Evolutionary conservation across 30 jellyfish, hydroid and myxozoan genomes (phyloP), one percentile per base, ranked within the genome.

Genomic region (Cassiopea andromeda): DNA sequence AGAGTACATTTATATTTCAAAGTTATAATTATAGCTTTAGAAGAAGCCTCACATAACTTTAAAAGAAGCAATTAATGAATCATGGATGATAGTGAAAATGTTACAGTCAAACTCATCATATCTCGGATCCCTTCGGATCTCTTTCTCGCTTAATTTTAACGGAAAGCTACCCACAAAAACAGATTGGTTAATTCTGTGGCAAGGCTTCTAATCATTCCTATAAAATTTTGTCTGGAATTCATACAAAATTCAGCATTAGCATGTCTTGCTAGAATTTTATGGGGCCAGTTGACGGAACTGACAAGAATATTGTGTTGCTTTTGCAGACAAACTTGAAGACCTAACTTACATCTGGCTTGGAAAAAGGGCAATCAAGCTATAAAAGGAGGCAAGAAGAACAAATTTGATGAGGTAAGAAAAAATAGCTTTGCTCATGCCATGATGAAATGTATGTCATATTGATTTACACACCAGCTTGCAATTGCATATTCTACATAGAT

Each of bases 151-250:
- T 70, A 19, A 12, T 70, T 70, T 18, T 16, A 50, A 70, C n/a
- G 79, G 79, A 19, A 70, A 9, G 2, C 7, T 70, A 8, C 79
- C 79, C 79, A 27, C 79, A 70, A 70, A 64, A 70, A 70, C 79
- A 70, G 79, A 38, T 54, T 70, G 5, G 17, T 2, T 70, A 70
- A 70, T 17, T 70, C 79, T 70, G 79, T 43, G 79, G 79, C 27
- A 54, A 70, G 79, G 27, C 79, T 7, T 19, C 38, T 2, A 15
- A 43, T 70, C 79, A 19, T 12, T 7, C n/a, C 27, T 50, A 9
- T 70, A 43, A 70, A 19, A 2, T 70, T 9, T 70, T 19, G 54
- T 70, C 79, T 18, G 79, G 54, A 70, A 70, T 4, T 2, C 15
- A 64, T 64, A 16, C 73, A 64, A 64, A 17, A 2, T 27, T 75